A percentile compares a stretch with the other conserved stretches of the same genome.
These are phyloP conservation scores for Galeruca laticollis DNA, from an alignment of 2,888 invertebrate genomes.

Conservation along the genomic window DNA sequence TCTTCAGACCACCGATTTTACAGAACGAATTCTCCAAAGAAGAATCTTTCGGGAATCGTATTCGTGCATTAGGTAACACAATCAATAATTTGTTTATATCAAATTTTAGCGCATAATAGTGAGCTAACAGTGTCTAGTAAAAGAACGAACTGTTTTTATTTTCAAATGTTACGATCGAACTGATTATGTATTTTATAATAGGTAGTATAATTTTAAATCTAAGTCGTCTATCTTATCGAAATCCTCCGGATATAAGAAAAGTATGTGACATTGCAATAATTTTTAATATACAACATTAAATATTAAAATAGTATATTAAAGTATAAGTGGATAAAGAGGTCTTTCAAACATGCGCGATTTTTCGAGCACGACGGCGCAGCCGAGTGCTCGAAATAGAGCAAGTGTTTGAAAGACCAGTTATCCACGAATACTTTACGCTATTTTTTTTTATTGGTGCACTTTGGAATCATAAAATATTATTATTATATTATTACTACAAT, in stretches of 20 bases:
- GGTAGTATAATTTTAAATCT: not conserved
- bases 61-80: slow-evolving; percentile 39
- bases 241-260: not conserved
- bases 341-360: no score
- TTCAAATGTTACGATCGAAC: slow-evolving; percentile 41
- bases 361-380: no score
- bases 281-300: not conserved
- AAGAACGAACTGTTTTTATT: slow-evolving; percentile 23
- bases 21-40: not conserved
- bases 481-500: no score
- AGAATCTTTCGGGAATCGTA: slow-evolving; percentile 2
- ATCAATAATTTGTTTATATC: slow-evolving; percentile 46
- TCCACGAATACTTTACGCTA: no score
- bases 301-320: no score
- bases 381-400: no score
- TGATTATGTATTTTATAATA: slow-evolving; percentile 50
- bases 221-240: not conserved
- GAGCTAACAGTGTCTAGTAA: slow-evolving; percentile 39
- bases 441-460: no score
- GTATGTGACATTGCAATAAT: slow-evolving; percentile 4
- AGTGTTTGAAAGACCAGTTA: no score
- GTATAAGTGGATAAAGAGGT: no score
- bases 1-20: not conserved
- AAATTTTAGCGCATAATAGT: slow-evolving; percentile 44
- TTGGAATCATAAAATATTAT: no score